Base-by-base conservation (phyloP, 2,797 vertebrate species). In the Okamejei kenojei region DNA sequence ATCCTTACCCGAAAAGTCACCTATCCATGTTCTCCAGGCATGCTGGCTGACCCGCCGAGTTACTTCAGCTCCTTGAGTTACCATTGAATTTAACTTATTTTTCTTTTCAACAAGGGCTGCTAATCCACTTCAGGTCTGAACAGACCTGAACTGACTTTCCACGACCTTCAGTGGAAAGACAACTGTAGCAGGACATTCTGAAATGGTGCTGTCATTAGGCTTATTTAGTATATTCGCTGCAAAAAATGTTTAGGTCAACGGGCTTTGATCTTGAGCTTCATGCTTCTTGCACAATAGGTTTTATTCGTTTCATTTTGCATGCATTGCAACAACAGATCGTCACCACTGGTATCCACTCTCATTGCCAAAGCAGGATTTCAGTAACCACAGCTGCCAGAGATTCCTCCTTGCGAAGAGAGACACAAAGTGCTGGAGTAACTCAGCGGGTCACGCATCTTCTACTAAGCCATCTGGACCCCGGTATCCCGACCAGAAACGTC, bases 141-240 rank as follows among this genome's bases (percentile, higher is more conserved):
- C n/a, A 88, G 84, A 74, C 71, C 35, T 23, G 29, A 35, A n/a
- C 65, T 21, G 17, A 35, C 17, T 19, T 32, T 88, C 63, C 29
- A 58, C 63, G 82, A 86, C 82, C 82, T 86, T 86, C 82, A 63
- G 21, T 61, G n/a, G 61, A 68, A 88, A 88, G 84, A 88, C 84
- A 68, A 88, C 84, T 88, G 63, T 6, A 19, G 61, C 63, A 68
- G 84, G 15, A 68, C 61, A 88, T 88, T 88, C 32, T 45, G 32
- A 88, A 68, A 88, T 32, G 32, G 84, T 88, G 84, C 63, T 35
- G 84, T 88, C 84, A 88, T 63, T 68, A 88, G 63, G 84, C 68
- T 88, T 88, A 88, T 88, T 88, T 88, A 65, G 84, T 68, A 19
- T 68, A 68, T 35, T 68, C 7, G 61, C 58, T 84, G n/a, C 32